Evolutionary conservation across 2,888 invertebrate species (phyloP), one percentile per base, ranked within the genome.

Genomic region (Papilio protenor): DNA sequence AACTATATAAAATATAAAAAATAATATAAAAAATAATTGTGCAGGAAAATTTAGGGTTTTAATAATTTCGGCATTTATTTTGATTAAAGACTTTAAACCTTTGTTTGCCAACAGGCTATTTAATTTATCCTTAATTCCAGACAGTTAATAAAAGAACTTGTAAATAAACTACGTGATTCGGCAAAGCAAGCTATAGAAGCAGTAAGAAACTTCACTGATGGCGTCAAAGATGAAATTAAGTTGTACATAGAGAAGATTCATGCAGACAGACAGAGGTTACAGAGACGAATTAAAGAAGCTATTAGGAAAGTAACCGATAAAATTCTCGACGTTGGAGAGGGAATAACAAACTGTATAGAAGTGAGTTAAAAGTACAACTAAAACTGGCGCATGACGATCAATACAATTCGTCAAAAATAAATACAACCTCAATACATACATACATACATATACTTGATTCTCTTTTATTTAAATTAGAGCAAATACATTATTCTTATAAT

Each of bases 121-220:
- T n/a, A n/a, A n/a, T 4, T 52, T 52, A 18, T 21, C 2, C 8
- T n/a, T 10, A 74, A 55, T 77, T 77, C 4, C 84, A 93, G 93
- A 70, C 81, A 82, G 75, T 84, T 92, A 8, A 87, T 94, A 16
- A 85, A 89, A 81, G 84, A 91, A 45, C 80, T 94, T 16, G 85
- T 89, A 21, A 83, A 81, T 2, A 88, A 89, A 47, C 84, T 94
- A 4, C 86, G 82, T 8, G 84, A 85, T 55, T 85, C 92, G 0
- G 91, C 89, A 18, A 80, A 85, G 6, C 89, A 92, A 14, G 91
- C 91, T n/a, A 73, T 85, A 3, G 84, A 87, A 47, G 87, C 91
- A 12, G 85, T 92, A 4, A 79, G 69, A 0, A 82, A 80, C 2
- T 93, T 93, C 77, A 85, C 87, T n/a, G 77, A 78, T 4, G 90